phyloP scores from a whole-genome alignment of 2,113 vertebrate genomes.

The Podarcis cretensis region DNA sequence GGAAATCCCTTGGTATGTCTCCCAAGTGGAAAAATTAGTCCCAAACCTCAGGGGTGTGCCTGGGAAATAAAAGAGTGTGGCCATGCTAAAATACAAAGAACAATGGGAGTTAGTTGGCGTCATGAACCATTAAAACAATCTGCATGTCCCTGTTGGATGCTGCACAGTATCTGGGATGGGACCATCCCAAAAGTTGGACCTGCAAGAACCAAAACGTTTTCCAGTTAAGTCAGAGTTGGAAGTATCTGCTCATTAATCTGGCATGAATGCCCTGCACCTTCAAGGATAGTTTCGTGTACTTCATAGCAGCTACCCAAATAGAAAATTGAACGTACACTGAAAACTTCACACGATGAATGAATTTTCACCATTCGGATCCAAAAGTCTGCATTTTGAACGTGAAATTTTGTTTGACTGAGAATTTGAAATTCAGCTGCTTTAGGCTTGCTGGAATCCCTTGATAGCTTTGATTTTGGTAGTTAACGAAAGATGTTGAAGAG shows the following conservation, averaged over 20 bases:
- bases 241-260: neutral
- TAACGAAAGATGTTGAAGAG: neutral
- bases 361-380: neutral
- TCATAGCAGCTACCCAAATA: neutral
- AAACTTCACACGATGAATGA: neutral
- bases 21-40: neutral
- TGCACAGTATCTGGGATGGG: neutral
- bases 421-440: neutral
- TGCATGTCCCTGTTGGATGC: neutral
- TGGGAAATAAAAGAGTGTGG: neutral
- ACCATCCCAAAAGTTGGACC: neutral
- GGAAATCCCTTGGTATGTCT: neutral
- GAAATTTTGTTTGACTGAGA: neutral
- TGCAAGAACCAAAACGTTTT: neutral
- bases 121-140: neutral
- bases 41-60: neutral
- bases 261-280: neutral
- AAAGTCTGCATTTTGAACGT: neutral
- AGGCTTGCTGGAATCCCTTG: neutral
- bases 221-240: neutral
- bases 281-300: neutral
- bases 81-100: neutral
- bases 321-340: neutral
- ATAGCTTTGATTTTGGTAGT: neutral
- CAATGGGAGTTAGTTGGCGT: neutral